Percentiles rank a stretch among this genome's conserved stretches.
Evolutionary conservation across 2,888 invertebrate genomes (phyloP).

Genomic region (Andrena flavipes): DNA sequence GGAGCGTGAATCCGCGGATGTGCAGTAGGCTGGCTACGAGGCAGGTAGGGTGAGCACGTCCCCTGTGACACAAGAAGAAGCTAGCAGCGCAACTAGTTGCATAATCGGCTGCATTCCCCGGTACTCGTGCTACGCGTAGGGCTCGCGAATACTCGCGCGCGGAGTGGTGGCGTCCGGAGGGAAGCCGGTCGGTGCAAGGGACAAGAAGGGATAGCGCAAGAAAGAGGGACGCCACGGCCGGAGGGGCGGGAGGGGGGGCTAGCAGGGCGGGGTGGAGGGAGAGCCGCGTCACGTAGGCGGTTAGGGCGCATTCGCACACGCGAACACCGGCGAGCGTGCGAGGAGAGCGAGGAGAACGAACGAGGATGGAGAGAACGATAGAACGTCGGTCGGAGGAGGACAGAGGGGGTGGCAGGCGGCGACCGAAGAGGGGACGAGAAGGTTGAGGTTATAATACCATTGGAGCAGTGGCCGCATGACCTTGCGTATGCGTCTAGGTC

Average conservation of each 20-base stretch:
- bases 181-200: conserved; percentile 31
- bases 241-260: conserved; percentile 14
- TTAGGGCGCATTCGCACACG: conserved; percentile 58
- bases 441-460: conserved; percentile 81
- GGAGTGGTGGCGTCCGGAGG: conserved; percentile 41
- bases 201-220: conserved; percentile 22
- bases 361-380: conserved; percentile 24
- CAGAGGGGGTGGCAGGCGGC: conserved; percentile 51
- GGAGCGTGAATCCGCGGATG: conserved; percentile 47
- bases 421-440: conserved; percentile 49
- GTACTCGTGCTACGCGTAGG: conserved; percentile 45
- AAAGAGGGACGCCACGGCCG: conserved; percentile 24
- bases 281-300: conserved; percentile 61
- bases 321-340: conserved; percentile 10
- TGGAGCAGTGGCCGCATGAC: conserved; percentile 83
- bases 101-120: conserved; percentile 74
- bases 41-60: conserved; percentile 46
- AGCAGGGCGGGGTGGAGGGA: conserved; percentile 23
- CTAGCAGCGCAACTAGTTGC: conserved; percentile 76
- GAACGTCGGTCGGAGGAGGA: conserved; percentile 19
- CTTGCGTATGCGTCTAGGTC: conserved; percentile 81
- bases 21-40: conserved; percentile 22
- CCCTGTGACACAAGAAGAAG: conserved; percentile 76
- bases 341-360: conserved; percentile 23
- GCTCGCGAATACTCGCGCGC: conserved; percentile 41